A percentile compares a stretch with the other conserved stretches of the same genome.
Conservation (phyloP, 2,888 invertebrate genomes). For the Drosophila subquinaria region DNA sequence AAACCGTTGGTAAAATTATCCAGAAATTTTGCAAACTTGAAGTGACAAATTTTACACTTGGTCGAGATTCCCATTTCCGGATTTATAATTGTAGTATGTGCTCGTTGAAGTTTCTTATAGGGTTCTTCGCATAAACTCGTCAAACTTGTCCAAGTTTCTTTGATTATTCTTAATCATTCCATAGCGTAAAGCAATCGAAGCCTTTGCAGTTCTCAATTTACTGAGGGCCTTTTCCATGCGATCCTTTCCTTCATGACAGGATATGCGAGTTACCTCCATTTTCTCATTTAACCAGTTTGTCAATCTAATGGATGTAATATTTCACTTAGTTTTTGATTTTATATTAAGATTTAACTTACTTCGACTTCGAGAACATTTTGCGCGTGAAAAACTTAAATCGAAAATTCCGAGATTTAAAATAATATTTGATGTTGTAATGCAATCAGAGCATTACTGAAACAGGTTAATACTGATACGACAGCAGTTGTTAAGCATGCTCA, state of each 20-base stretch:
- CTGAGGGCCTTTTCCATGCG: constrained; percentile 1
- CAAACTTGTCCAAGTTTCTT: constrained; percentile 5
- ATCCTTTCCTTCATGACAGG: constrained; percentile 8
- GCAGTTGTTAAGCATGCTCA: background rate
- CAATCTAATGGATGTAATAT: background rate
- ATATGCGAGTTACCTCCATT: constrained; percentile 12
- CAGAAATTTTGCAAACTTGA: background rate
- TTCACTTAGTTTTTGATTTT: accelerated
- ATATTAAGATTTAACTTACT: background rate
- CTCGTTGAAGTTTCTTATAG: background rate
- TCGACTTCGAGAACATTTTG: constrained; percentile 19
- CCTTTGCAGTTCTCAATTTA: constrained; percentile 1
- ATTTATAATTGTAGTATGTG: background rate
- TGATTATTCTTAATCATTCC: background rate
- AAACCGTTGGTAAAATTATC: background rate
- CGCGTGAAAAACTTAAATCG: background rate
- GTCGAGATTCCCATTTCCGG: background rate
- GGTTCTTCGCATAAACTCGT: constrained; percentile 14
- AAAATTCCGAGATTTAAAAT: constrained; percentile 11
- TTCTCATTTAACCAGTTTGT: constrained; percentile 14
- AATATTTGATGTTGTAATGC: constrained; percentile 2
- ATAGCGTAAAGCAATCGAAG: background rate
- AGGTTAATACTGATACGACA: background rate
- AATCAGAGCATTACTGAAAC: constrained; percentile 4
- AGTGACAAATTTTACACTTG: constrained; percentile 11